Base-by-base conservation (phyloP, 2,797 vertebrate genomes). In the Sparus aurata region DNA sequence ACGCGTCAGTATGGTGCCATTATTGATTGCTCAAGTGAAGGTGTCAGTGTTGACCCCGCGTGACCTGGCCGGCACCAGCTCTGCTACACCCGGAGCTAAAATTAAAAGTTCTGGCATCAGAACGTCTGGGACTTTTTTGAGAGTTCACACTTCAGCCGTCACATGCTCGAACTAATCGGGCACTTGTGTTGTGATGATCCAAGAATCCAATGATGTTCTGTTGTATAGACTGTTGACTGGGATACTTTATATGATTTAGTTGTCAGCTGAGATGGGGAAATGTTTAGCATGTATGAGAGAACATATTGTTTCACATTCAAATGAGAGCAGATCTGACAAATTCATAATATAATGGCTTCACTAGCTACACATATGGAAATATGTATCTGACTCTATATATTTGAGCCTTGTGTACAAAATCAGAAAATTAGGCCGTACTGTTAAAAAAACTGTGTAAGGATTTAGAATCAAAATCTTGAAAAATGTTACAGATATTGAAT, bases 21-120 rank as follows among this genome's bases (percentile, higher is more conserved):
- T 53, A 11, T n/a, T 45, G 25, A 59, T 22, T 66, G 71, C 23
- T 6, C 49, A 25, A 65, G 38, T 58, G 73, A 30, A 53, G 18
- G 45, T 50, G 25, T 77, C 71, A 30, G 54, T 13, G 13, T 18
- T 71, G 80, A 88, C 90, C 85, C 52, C 10, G 0, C 18, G 63
- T 74, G 87, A 86, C 85, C 88, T 47, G 38, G 12, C 3, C 30
- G 85, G 84, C 87, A 80, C 76, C 82, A 23, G 79, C 55, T 57
- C 73, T 58, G 45, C 81, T 64, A 34, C 38, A 76, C 64, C 22
- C 27, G 2, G 17, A 20, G 82, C 82, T 75, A 82, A 85, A 88
- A 84, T 82, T 69, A 80, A 84, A 69, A 54, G 46, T 38, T 34
- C 64, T 17, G 74, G 30, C 64, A 55, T 70, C 11, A 0, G 13